A percentile compares a stretch with the other conserved stretches of the same genome.
phyloP scores from a whole-genome alignment of 2,797 vertebrate genomes.

The Poliocrania exsul region DNA sequence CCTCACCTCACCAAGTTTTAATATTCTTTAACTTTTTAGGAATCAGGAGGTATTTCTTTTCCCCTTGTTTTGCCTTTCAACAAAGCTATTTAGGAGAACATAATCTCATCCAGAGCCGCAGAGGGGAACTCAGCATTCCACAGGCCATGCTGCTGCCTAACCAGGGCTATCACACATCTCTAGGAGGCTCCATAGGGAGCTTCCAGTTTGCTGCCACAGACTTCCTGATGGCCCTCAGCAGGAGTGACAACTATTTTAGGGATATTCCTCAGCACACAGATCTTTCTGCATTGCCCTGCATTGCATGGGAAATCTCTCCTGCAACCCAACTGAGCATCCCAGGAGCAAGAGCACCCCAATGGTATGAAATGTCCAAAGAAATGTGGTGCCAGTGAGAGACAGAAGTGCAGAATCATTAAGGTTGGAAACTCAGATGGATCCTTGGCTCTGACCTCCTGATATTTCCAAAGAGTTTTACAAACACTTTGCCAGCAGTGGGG shows the following conservation, averaged over 20 bases:
- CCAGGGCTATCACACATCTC: neutral
- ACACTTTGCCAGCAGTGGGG: neutral
- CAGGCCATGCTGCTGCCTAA: neutral
- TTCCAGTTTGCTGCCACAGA: neutral
- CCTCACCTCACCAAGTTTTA: neutral
- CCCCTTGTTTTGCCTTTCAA: neutral
- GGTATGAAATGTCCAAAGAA: neutral
- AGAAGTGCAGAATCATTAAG: neutral
- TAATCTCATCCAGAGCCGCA: neutral
- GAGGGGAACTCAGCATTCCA: neutral
- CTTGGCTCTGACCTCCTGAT: neutral
- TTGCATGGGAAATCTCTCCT: too few species aligned
- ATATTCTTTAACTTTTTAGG: neutral
- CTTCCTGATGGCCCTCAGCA: neutral
- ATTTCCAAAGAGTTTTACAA: neutral
- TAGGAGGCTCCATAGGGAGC: neutral
- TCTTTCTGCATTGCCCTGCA: neutral
- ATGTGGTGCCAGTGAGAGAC: neutral
- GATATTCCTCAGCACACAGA: neutral
- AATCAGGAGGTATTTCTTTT: neutral
- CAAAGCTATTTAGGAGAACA: neutral
- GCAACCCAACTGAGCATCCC: fast-evolving
- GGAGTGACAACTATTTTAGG: neutral
- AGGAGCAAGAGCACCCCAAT: neutral
- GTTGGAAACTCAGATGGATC: neutral